These are phyloP conservation scores for Argyrosomus regius DNA, from an alignment of 2,797 vertebrate genomes.

Conservation along the genomic window DNA sequence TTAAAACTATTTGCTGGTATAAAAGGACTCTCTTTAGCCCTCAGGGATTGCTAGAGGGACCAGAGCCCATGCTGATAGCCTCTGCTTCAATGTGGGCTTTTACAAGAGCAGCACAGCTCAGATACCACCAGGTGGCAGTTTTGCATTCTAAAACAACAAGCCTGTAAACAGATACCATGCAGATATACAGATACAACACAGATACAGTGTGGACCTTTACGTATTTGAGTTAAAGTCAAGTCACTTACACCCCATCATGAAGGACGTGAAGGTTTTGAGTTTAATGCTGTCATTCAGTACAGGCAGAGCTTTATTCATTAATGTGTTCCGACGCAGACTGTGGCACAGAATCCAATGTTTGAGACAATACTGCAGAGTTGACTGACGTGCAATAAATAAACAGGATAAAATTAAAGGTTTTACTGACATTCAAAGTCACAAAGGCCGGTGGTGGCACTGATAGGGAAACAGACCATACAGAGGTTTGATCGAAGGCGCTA, in stretches of 20 bases:
- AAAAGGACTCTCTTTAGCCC: not conserved
- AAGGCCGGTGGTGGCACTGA: slow-evolving; percentile 13
- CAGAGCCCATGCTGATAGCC: not conserved
- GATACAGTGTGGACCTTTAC: not conserved
- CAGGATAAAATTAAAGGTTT: slow-evolving; percentile 14
- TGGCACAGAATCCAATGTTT: not conserved
- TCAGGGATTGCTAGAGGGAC: not conserved
- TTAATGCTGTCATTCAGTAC: not conserved
- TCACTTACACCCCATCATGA: not conserved
- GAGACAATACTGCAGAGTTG: not conserved
- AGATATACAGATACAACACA: slow-evolving; percentile 14
- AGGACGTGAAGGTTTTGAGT: not conserved
- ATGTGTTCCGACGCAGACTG: not conserved
- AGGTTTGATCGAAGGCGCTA: slow-evolving; percentile 28
- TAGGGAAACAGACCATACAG: slow-evolving; percentile 13
- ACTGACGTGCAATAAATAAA: slow-evolving; percentile 11
- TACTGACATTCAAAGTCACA: slow-evolving; percentile 50
- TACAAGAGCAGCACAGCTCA: slow-evolving; percentile 40
- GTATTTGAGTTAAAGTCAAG: not conserved
- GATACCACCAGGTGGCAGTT: slow-evolving; percentile 80
- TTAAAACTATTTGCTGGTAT: slow-evolving; percentile 13
- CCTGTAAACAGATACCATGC: slow-evolving; percentile 7
- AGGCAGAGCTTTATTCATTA: not conserved
- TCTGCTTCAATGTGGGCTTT: not conserved
- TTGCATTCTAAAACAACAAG: slow-evolving; percentile 58